Conservation (phyloP, 2,888 invertebrate species). For the Dilophus febrilis region DNA sequence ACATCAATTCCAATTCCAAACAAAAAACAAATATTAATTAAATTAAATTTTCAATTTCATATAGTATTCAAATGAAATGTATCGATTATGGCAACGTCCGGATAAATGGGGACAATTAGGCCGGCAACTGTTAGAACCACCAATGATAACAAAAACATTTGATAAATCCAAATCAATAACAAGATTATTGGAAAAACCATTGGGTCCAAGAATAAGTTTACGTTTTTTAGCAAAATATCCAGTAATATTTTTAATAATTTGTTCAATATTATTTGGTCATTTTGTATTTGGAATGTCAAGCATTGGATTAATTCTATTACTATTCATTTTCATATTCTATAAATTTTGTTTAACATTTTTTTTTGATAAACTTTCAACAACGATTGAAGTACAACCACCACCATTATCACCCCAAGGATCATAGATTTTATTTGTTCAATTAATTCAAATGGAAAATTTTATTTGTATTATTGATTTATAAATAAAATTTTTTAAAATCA, state of each 20-base stretch:
- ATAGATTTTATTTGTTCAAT: too few species aligned
- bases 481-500: too few species aligned
- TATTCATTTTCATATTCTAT: slow-evolving; percentile 4
- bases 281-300: slow-evolving; percentile 19
- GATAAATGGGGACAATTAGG: slow-evolving; percentile 24
- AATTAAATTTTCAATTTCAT: slow-evolving; percentile 18
- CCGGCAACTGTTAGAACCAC: slow-evolving; percentile 22
- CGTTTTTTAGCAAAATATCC: slow-evolving; percentile 22
- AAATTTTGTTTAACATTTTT: too few species aligned
- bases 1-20: too few species aligned
- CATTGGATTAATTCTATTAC: slow-evolving; percentile 18
- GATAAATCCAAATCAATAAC: slow-evolving; percentile 23
- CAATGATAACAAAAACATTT: slow-evolving; percentile 27
- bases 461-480: too few species aligned
- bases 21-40: background rate
- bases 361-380: too few species aligned
- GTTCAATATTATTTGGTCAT: slow-evolving; percentile 17
- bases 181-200: slow-evolving; percentile 18
- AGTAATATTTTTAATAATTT: slow-evolving; percentile 14
- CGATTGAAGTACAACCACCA: too few species aligned
- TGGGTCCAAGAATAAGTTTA: slow-evolving; percentile 25
- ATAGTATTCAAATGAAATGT: slow-evolving; percentile 53
- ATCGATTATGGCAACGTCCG: slow-evolving; percentile 38
- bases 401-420: too few species aligned
- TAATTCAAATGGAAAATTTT: too few species aligned